Conservation (phyloP, 2,888 invertebrate species). For the Chrysolina haemoptera region DNA sequence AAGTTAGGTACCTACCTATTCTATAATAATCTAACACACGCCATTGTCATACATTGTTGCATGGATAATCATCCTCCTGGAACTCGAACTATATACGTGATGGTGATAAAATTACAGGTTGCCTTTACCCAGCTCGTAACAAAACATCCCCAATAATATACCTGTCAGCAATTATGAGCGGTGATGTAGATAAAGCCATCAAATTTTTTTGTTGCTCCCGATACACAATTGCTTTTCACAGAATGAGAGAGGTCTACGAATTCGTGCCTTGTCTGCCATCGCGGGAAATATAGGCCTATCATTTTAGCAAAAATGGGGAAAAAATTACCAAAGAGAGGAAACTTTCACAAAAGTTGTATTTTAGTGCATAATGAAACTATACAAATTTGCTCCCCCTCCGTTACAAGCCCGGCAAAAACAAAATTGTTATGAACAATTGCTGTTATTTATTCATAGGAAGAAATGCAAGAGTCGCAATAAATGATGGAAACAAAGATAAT, state of each 20-base stretch:
- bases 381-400: too few relatives aligned
- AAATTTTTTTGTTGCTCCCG: slow-evolving; percentile 45
- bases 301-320: too few relatives aligned
- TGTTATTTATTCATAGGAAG: too few relatives aligned
- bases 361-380: too few relatives aligned
- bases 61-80: slow-evolving; percentile 9
- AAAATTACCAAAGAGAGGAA: too few relatives aligned
- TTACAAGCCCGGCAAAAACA: too few relatives aligned
- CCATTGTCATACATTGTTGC: slow-evolving; percentile 4
- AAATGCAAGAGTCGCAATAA: too few relatives aligned
- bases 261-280: slow-evolving; percentile 49
- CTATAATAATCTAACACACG: neutral
- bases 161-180: slow-evolving; percentile 57
- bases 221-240: slow-evolving; percentile 35
- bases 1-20: neutral
- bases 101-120: slow-evolving; percentile 52
- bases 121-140: slow-evolving; percentile 38
- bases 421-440: too few relatives aligned
- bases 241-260: slow-evolving; percentile 35
- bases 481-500: too few relatives aligned
- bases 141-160: slow-evolving; percentile 51
- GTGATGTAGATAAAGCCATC: slow-evolving; percentile 58
- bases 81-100: slow-evolving; percentile 35
- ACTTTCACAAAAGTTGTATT: too few relatives aligned
- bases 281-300: too few relatives aligned